Conservation (phyloP, 2,888 invertebrate genomes). For the Thymelicus lineola region DNA sequence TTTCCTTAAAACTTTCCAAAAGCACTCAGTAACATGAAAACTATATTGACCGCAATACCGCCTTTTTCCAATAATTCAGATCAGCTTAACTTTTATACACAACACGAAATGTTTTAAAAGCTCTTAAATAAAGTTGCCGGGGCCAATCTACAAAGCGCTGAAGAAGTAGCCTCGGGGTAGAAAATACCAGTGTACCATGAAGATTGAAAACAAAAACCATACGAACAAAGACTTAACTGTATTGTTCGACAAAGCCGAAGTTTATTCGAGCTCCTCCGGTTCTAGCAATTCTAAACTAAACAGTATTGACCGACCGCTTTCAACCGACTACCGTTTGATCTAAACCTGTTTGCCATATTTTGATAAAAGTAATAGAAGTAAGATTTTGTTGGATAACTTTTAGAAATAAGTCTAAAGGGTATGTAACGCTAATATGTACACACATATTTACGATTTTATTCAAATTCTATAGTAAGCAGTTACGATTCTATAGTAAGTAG, state of each 20-base stretch:
- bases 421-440: neutral
- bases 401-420: neutral
- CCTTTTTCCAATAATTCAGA: constrained; percentile 7
- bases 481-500: no score
- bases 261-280: constrained; percentile 42
- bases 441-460: no score
- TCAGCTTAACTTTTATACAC: constrained; percentile 12
- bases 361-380: neutral
- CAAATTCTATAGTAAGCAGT: no score
- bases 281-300: constrained; percentile 44
- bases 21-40: constrained; percentile 12
- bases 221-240: constrained; percentile 39
- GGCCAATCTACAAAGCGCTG: neutral
- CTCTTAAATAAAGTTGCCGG: constrained; percentile 7
- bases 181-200: constrained; percentile 19
- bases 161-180: constrained; percentile 3
- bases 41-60: constrained; percentile 3
- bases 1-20: neutral
- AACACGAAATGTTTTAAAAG: constrained; percentile 15
- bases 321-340: constrained; percentile 3
- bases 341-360: constrained; percentile 1
- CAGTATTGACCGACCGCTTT: constrained; percentile 23
- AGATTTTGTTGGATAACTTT: neutral
- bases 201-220: constrained; percentile 33
- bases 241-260: constrained; percentile 33